Conservation (phyloP, 2,797 vertebrate genomes). For the Gallinago solitaria region DNA sequence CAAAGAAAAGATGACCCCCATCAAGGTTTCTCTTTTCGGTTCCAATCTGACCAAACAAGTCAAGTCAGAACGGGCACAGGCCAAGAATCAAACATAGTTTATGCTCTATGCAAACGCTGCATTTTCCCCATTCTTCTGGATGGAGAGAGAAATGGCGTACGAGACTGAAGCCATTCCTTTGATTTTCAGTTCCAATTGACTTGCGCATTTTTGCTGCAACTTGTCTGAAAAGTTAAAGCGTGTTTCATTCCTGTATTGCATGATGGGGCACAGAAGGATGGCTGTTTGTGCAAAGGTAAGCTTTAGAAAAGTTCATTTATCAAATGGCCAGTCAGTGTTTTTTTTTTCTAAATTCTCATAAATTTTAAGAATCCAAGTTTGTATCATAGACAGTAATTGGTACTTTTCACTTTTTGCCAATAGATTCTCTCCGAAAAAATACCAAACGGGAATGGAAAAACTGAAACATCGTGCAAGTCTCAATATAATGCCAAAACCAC, state of each 20-base stretch:
- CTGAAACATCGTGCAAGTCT: neutral
- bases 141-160: neutral
- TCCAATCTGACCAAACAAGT: neutral
- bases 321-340: neutral
- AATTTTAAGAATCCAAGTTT: neutral
- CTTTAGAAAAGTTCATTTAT: neutral
- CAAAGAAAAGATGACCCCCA: neutral
- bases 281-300: neutral
- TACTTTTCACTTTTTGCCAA: neutral
- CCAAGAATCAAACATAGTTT: neutral
- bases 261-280: neutral
- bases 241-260: neutral
- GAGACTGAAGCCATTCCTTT: neutral
- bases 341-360: neutral
- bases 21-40: neutral
- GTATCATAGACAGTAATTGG: neutral
- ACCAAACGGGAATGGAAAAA: constrained; percentile 1
- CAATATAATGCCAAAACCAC: neutral
- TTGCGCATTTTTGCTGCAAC: constrained; percentile 17
- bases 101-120: neutral
- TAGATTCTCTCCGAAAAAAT: neutral
- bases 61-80: constrained; percentile 14
- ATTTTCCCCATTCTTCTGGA: neutral
- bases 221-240: neutral
- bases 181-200: neutral